Evolutionary conservation across 2,113 vertebrate genomes (phyloP).

Genomic region (Pipra filicauda): DNA sequence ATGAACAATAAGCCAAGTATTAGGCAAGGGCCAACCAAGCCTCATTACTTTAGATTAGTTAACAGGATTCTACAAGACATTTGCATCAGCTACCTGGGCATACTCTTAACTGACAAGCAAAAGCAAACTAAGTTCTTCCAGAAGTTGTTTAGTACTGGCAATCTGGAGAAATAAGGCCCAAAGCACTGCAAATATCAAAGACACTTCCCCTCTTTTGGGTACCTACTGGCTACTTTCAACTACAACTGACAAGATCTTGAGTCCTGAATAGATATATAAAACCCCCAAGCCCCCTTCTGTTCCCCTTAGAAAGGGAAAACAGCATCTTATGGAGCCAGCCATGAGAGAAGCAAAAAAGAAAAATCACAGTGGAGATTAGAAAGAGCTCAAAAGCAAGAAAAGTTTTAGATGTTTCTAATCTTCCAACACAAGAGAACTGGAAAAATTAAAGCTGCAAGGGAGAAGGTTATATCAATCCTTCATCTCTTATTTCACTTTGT

Average conservation of each 20-base stretch:
- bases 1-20: neutral
- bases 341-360: neutral
- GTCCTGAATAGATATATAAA: neutral
- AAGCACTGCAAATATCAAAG: neutral
- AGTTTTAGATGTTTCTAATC: neutral
- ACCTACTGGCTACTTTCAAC: neutral
- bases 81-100: rapidly evolving
- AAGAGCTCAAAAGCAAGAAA: neutral
- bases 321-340: neutral
- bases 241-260: neutral
- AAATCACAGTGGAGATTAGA: neutral
- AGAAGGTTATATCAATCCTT: neutral
- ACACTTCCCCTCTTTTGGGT: neutral
- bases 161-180: neutral
- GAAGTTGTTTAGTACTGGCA: neutral
- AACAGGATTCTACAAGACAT: neutral
- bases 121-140: neutral
- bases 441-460: neutral
- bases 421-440: neutral
- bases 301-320: neutral
- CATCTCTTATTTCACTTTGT: neutral
- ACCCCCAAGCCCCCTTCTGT: neutral
- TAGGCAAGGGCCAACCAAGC: neutral
- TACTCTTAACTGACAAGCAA: neutral
- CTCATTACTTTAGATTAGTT: neutral